phyloP scores from a whole-genome alignment of 2,797 vertebrate species.

The Propithecus deckenii region DNA sequence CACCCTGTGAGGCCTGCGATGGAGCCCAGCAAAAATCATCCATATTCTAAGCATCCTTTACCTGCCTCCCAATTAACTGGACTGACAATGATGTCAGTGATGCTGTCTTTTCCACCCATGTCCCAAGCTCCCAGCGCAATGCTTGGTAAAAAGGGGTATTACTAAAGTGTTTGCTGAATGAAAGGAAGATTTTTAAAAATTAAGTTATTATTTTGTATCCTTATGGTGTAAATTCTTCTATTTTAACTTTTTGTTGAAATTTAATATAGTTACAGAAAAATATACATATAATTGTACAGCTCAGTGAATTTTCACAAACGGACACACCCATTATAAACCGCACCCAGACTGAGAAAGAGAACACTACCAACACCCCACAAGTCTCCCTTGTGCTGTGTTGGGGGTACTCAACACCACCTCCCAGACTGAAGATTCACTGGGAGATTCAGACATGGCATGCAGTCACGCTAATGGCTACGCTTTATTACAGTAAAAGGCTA shows the following conservation, averaged over 20 bases:
- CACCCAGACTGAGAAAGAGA: not conserved
- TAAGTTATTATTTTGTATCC: not conserved
- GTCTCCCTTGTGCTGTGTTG: not conserved
- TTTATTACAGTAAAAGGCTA: not conserved
- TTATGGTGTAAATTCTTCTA: not conserved
- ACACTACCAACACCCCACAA: not conserved
- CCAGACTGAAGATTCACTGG: not conserved
- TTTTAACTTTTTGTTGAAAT: constrained; percentile 28
- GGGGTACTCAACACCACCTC: not conserved
- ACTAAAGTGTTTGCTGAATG: constrained; percentile 28
- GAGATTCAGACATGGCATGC: not conserved
- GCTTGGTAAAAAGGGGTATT: not conserved
- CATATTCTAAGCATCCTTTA: not conserved
- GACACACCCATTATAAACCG: not conserved
- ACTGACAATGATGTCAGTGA: not conserved
- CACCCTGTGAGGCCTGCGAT: not conserved
- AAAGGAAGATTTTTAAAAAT: not conserved
- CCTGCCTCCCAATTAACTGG: not conserved
- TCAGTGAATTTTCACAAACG: constrained; percentile 31
- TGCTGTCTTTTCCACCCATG: not conserved
- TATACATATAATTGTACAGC: not conserved
- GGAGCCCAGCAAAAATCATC: not conserved
- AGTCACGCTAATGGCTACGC: not conserved
- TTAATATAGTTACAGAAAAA: not conserved
- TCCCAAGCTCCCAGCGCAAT: not conserved